A percentile compares a stretch with the other conserved stretches of the same genome.
Conservation (phyloP, 2,797 vertebrate species). For the Hemibagrus guttatus region DNA sequence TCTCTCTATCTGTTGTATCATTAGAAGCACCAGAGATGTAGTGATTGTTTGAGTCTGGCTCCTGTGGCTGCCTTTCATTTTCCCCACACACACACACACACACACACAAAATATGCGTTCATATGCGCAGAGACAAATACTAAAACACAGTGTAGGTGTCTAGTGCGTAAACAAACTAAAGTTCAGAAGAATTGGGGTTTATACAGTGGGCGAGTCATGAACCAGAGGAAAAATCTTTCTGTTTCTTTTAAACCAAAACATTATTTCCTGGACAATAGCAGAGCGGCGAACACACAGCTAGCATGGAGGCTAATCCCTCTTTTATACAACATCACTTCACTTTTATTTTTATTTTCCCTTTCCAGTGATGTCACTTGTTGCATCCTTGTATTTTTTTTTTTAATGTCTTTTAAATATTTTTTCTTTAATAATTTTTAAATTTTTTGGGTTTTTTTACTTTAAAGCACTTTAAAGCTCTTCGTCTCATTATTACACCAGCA, state of each 20-base stretch:
- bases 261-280: not conserved
- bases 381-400: not conserved
- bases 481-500: not conserved
- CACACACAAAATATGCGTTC: conserved; percentile 1
- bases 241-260: not conserved
- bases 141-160: conserved; percentile 10
- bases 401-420: no score
- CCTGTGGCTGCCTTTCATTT: conserved; percentile 44
- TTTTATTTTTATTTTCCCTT: not conserved
- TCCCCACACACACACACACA: conserved; percentile 27
- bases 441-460: not conserved
- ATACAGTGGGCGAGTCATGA: not conserved
- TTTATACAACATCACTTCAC: not conserved
- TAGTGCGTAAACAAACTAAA: not conserved
- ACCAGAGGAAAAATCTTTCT: not conserved
- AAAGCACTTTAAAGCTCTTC: not conserved
- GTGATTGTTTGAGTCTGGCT: conserved; percentile 37
- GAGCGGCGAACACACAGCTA: not conserved
- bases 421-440: not conserved
- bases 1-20: conserved; percentile 3
- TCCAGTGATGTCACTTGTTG: not conserved
- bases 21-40: conserved; percentile 18
- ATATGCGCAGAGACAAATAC: not conserved
- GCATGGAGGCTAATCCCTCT: not conserved
- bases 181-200: not conserved